Base-by-base conservation (phyloP, 2,113 vertebrate species). In the Corynorhinus townsendii region DNA sequence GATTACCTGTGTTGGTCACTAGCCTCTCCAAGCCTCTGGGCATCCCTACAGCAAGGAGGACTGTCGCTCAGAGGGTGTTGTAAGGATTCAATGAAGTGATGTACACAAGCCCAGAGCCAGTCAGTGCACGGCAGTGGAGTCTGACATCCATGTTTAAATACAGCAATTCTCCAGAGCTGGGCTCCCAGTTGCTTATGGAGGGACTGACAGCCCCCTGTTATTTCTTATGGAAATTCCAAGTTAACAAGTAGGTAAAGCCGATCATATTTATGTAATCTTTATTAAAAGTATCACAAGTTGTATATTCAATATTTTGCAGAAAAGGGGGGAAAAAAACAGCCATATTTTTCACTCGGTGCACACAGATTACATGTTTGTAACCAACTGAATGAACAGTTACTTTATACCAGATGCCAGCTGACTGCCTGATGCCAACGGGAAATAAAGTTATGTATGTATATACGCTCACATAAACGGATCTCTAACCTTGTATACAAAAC, bases 401-500 rank as follows among this genome's bases (percentile, higher is more conserved):
- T 93, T 95, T 47, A 66, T 35, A 76, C 88, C 93, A 87, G 81
- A 96, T 92, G 90, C 96, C 97, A 95, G 72, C 54, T 26, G 30
- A 38, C 52, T 85, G 95, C 90, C 77, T 28, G 77, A 52, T 97
- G 96, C 96, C 96, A 95, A 91, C 76, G 87, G 94, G 88, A 92
- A 95, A 86, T 93, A 93, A 89, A 95, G 95, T 86, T 95, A 79
- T 45, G 33, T 81, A 22, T 90, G 62, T 82, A 45, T 77, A 82
- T 62, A 76, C 30, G 86, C 84, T 77, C 62, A 28, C 4, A 91
- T 77, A 96, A 97, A 90, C 95, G 11, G 68, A 91, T 91, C 90
- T 71, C 94, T 59, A 45, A n/a, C 90, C 87, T 95, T 94, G 95
- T 95, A 10, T 96, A 93, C 35, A 91, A 96, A 96, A 95, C 96